A percentile compares a stretch with the other conserved stretches of the same genome.
These are phyloP conservation scores for Ginglymostoma cirratum DNA, from an alignment of 2,113 vertebrate species.

Conservation along the genomic window DNA sequence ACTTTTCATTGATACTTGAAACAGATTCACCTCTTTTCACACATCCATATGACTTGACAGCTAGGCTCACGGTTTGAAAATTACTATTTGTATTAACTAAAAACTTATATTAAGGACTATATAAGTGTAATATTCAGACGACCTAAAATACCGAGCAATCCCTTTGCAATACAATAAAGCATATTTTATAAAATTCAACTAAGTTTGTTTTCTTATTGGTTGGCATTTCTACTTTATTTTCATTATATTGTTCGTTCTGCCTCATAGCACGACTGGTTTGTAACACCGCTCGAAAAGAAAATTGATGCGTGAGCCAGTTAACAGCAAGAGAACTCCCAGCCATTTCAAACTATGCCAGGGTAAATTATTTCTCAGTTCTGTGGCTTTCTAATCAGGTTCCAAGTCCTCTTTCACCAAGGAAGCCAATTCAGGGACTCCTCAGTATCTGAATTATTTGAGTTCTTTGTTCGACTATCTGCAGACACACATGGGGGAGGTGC, in stretches of 20 bases:
- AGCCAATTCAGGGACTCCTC: slow-evolving; percentile 17
- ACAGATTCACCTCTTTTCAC: not conserved
- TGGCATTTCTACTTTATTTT: slow-evolving; percentile 17
- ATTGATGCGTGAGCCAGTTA: slow-evolving; percentile 1
- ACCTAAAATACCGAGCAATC: not conserved
- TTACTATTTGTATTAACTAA: not conserved
- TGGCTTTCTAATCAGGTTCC: not conserved
- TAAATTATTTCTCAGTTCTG: slow-evolving; percentile 32
- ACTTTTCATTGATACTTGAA: not conserved
- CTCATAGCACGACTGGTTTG: not conserved
- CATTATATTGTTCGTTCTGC: not conserved
- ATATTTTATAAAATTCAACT: not conserved
- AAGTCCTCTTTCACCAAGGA: not conserved
- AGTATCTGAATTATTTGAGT: slow-evolving; percentile 18
- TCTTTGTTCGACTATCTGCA: slow-evolving; percentile 23
- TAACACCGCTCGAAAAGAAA: not conserved
- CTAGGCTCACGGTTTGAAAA: not conserved
- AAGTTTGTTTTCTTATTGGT: not conserved
- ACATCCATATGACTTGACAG: not conserved
- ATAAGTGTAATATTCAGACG: not conserved
- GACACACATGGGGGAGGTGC: slow-evolving; percentile 11
- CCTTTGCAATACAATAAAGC: not conserved
- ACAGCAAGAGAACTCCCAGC: not conserved
- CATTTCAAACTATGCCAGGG: not conserved
- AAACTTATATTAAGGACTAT: not conserved